Evolutionary conservation across 1,140 invertebrate genomes (phyloP).

Genomic region (Ridgeia piscesae): DNA sequence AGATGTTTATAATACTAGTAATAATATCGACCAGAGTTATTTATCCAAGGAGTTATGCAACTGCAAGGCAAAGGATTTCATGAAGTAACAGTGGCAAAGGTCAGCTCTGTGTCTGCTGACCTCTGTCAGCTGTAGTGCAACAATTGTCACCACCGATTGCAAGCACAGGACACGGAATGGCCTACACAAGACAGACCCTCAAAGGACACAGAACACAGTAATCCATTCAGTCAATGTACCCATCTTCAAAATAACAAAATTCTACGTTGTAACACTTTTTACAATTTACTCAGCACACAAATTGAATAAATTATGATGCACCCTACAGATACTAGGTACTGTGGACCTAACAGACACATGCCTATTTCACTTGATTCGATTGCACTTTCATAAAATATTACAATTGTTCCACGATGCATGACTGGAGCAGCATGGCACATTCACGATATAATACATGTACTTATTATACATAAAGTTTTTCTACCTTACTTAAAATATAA

Average conservation of each 20-base stretch:
- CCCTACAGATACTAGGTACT: not conserved
- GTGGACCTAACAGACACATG: not conserved
- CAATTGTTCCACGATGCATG: not conserved
- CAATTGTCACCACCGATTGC: not conserved
- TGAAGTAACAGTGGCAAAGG: too few species aligned
- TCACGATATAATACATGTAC: too few species aligned
- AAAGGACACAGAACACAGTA: not conserved
- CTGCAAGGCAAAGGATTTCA: too few species aligned
- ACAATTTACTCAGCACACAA: not conserved
- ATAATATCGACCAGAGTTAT: too few species aligned
- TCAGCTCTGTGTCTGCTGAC: too few species aligned
- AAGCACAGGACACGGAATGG: not conserved
- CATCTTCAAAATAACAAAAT: not conserved
- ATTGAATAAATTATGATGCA: not conserved
- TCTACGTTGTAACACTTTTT: not conserved
- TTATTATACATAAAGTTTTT: not conserved
- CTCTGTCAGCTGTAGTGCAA: too few species aligned
- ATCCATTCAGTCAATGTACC: not conserved
- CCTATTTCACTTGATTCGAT: not conserved
- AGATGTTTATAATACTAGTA: too few species aligned
- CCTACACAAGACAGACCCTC: not conserved
- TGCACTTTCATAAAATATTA: not conserved
- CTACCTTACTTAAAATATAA: not conserved
- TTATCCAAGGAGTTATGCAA: too few species aligned
- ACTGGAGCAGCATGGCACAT: not conserved